A percentile compares a stretch with the other conserved stretches of the same genome.
Conservation (phyloP, 2,797 vertebrate species). For the Harpagifer antarcticus region DNA sequence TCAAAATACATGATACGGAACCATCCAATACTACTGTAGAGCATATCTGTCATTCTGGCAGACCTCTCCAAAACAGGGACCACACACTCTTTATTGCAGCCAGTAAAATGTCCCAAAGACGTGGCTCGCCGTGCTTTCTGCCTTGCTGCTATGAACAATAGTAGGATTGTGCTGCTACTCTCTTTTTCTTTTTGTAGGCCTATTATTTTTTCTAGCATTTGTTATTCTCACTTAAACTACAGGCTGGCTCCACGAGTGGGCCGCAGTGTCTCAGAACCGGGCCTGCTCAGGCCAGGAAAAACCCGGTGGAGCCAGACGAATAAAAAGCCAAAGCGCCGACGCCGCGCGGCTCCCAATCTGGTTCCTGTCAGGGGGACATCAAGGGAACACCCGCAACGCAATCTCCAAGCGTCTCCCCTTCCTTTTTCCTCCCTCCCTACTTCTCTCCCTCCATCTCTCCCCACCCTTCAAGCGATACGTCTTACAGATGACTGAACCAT, state of each 20-base stretch:
- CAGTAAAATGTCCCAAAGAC: conserved; percentile 82
- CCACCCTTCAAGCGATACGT: conserved; percentile 81
- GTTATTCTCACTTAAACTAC: conserved; percentile 87
- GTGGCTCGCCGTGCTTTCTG: conserved; percentile 74
- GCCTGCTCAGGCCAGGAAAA: conserved; percentile 86
- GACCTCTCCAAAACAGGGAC: conserved; percentile 77
- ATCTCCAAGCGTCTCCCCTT: conserved; percentile 84
- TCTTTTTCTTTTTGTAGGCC: conserved; percentile 77
- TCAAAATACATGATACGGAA: conserved; percentile 84
- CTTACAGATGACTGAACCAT: conserved; percentile 83
- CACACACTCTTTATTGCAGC: conserved; percentile 83
- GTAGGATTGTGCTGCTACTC: conserved; percentile 79
- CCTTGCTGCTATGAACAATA: conserved; percentile 81
- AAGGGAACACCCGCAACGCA: conserved; percentile 91
- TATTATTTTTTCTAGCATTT: conserved; percentile 85
- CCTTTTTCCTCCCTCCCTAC: conserved; percentile 68
- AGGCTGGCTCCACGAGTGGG: conserved; percentile 83
- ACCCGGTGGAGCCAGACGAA: conserved; percentile 87
- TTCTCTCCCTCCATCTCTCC: conserved; percentile 65
- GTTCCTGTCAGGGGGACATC: conserved; percentile 90
- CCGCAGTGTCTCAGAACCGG: conserved; percentile 81
- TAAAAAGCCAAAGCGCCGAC: conserved; percentile 86
- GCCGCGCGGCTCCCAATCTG: conserved; percentile 85
- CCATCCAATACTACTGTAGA: conserved; percentile 80
- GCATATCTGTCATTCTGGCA: conserved; percentile 79